Percentiles rank a stretch among this genome's conserved stretches.
Evolutionary conservation across 2,113 vertebrate species (phyloP).

Genomic region (Platichthys flesus): DNA sequence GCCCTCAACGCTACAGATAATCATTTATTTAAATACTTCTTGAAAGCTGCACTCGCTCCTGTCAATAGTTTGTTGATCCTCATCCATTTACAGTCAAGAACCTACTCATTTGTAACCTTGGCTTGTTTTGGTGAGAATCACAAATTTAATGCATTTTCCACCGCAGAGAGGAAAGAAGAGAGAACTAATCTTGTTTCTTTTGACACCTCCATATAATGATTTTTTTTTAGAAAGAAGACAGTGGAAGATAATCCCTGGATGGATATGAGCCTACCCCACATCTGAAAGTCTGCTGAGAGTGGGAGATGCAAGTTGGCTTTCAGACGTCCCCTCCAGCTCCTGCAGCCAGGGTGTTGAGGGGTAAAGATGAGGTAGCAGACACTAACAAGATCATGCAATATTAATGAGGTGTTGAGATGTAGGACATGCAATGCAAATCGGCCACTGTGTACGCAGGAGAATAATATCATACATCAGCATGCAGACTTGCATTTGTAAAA

Average conservation of each 20-base stretch:
- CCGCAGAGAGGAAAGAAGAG: conserved; percentile 31
- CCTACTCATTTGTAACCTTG: conserved; percentile 79
- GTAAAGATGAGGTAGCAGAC: conserved; percentile 48
- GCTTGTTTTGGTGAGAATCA: conserved; percentile 84
- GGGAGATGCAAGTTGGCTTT: conserved; percentile 55
- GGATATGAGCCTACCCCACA: conserved; percentile 53
- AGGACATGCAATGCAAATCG: conserved; percentile 66
- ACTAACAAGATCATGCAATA: conserved; percentile 70
- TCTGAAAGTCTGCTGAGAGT: conserved; percentile 38
- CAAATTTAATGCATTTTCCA: conserved; percentile 74
- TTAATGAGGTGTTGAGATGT: conserved; percentile 71
- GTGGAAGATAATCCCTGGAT: conserved; percentile 65
- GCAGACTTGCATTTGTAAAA: conserved; percentile 20
- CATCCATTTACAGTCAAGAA: conserved; percentile 89
- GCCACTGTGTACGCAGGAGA: conserved; percentile 47
- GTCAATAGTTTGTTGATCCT: conserved; percentile 53
- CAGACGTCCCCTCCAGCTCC: conserved; percentile 55
- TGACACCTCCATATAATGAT: conserved; percentile 54
- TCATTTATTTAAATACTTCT: conserved; percentile 87
- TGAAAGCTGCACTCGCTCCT: conserved; percentile 74
- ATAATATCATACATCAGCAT: conserved; percentile 55
- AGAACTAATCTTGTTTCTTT: conserved; percentile 67
- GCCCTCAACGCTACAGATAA: conserved; percentile 74
- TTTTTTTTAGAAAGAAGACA: conserved; percentile 39
- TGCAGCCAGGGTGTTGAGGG: conserved; percentile 21